Evolutionary conservation across 1,140 invertebrate species (phyloP), one percentile per base, ranked within the genome.

Genomic region (Ericerus pela): DNA sequence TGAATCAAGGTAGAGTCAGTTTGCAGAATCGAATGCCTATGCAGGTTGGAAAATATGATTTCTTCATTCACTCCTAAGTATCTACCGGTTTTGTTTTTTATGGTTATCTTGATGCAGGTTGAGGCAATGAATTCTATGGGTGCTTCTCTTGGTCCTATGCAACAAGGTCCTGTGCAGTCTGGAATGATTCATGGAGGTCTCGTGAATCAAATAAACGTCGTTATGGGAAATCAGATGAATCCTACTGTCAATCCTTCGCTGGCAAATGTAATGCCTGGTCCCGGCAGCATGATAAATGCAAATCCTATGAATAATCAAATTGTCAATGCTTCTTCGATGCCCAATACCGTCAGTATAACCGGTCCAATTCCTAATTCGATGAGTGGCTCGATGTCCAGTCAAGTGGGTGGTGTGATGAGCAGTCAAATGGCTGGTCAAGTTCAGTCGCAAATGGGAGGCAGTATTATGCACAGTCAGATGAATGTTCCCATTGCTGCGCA

Each of bases 1-100:
- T 79, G 55, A 79, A 79, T 62, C 73, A 78, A 65, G n/a, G n/a
- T n/a, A 69, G 77, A 24, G 77, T 77, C 51, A 73, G 67, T 16
- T 70, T 63, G 16, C 62, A 62, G 31, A 66, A 62, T 60, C 58
- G 53, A 27, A 53, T 55, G 37, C 60, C 54, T 55, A 47, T 47
- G 16, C 41, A 47, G 26, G 41, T 47, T 24, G 11, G 41, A 24
- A 10, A 33, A 33, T 33, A 10, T 33, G 8, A 10, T 33, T 10
- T 33, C 30, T 33, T 33, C 30, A n/a, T 10, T 33, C 30, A 24
- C 22, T 47, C 18, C 22, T 22, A 47, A 8, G 20, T 47, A 20
- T 47, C 4, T 47, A 24, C 14, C 14, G n/a, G 4, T 6, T 38
- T 38, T 4, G 20, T n/a, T 5, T 3, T 16, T 5, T 47, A 47